These are phyloP conservation scores for Polydesmus complanatus DNA, from an alignment of 2,888 invertebrate genomes.

Conservation along the genomic window DNA sequence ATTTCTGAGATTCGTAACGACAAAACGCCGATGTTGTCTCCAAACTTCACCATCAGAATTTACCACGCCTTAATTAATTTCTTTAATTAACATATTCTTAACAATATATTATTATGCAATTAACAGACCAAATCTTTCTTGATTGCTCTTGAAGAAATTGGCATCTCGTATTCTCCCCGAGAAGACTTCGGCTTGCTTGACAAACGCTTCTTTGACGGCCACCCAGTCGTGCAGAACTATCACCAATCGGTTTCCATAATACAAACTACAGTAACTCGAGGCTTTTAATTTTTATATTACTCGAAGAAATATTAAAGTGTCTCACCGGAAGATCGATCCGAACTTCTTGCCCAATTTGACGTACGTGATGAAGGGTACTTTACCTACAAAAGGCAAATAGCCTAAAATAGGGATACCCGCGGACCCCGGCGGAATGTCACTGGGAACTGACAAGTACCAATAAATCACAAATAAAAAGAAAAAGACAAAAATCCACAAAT, in stretches of 20 bases:
- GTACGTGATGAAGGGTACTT: not conserved
- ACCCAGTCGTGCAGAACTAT: not conserved
- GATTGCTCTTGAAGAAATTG: not conserved
- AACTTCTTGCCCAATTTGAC: not conserved
- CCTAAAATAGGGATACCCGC: not conserved
- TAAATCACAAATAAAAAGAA: not conserved
- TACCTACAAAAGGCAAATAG: not conserved
- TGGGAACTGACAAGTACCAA: not conserved
- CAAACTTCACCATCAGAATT: not conserved
- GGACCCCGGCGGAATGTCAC: not conserved
- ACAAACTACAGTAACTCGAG: no score
- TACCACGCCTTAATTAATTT: not conserved
- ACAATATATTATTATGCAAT: no score
- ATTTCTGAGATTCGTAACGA: not conserved
- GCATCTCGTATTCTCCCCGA: not conserved
- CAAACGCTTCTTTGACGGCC: not conserved
- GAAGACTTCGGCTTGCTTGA: not conserved
- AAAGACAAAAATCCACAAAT: not conserved
- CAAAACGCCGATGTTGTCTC: not conserved
- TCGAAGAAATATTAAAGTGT: not conserved
- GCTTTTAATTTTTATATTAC: not conserved
- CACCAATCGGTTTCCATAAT: not conserved
- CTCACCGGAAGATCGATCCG: not conserved
- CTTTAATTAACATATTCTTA: no score
- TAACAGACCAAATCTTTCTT: not conserved